A percentile compares a stretch with the other conserved stretches of the same genome.
Evolutionary conservation across 2,113 vertebrate genomes (phyloP).

Genomic region (Heterochromis multidens): DNA sequence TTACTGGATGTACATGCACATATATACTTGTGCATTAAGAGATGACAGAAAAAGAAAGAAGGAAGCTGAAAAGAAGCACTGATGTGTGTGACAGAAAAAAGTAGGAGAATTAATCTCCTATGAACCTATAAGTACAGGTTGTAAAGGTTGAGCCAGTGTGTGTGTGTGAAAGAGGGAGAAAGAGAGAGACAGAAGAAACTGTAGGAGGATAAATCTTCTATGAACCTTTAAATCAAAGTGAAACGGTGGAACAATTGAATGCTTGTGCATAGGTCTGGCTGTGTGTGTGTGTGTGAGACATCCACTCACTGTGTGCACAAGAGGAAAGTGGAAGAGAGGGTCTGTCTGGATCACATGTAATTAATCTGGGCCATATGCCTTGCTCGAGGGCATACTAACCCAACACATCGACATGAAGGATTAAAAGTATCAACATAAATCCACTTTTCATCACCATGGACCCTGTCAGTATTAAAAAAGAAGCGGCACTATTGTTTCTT

Average conservation of each 20-base stretch:
- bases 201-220: conserved; percentile 22
- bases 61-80: neutral
- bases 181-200: neutral
- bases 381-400: conserved; percentile 42
- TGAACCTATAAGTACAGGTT: conserved; percentile 40
- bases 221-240: conserved; percentile 37
- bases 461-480: conserved; percentile 1
- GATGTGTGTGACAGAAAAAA: conserved; percentile 14
- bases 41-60: neutral
- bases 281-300: neutral
- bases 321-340: neutral
- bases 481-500: conserved; percentile 9
- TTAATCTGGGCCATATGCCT: conserved; percentile 42
- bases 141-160: conserved; percentile 18
- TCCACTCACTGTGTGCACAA: neutral
- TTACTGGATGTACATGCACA: neutral
- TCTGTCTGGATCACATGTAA: conserved; percentile 6
- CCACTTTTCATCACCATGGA: conserved; percentile 24
- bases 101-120: conserved; percentile 36
- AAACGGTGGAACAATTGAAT: conserved; percentile 14
- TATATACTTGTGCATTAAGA: neutral
- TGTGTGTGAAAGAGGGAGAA: neutral
- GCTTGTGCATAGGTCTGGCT: neutral
- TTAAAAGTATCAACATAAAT: conserved; percentile 49
- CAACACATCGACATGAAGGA: conserved; percentile 26